A percentile compares a stretch with the other conserved stretches of the same genome.
Conservation (phyloP, 2,113 vertebrate species). For the Myocastor coypus region DNA sequence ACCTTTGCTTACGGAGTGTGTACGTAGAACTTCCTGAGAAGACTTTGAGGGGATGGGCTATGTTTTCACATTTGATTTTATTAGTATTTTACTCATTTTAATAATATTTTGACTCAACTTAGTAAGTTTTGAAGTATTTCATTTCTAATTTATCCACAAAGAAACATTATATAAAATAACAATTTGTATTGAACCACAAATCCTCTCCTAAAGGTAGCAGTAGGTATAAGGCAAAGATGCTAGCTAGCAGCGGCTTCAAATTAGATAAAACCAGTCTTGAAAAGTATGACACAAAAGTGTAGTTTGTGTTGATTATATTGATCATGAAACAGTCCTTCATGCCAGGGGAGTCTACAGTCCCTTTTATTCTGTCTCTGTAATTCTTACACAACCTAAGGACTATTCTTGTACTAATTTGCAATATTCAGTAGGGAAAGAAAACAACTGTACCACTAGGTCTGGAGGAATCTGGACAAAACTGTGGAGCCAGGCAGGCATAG, state of each 20-base stretch:
- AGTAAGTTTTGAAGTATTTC: conserved; percentile 22
- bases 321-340: neutral
- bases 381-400: neutral
- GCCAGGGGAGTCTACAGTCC: neutral
- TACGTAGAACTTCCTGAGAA: neutral
- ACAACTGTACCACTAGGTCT: neutral
- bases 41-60: neutral
- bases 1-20: neutral
- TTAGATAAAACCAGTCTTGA: neutral
- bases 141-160: conserved; percentile 35
- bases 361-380: conserved; percentile 32
- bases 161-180: neutral
- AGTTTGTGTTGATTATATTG: neutral
- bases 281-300: neutral
- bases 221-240: conserved; percentile 53
- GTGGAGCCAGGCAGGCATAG: neutral
- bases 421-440: neutral
- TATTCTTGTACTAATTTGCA: neutral
- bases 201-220: conserved; percentile 84
- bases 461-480: neutral
- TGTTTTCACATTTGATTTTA: conserved; percentile 42
- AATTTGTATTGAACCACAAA: conserved; percentile 64
- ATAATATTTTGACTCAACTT: conserved; percentile 25
- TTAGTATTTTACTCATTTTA: conserved; percentile 37
- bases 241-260: neutral